Evolutionary conservation across 2,888 invertebrate species (phyloP), one percentile per base, ranked within the genome.

Genomic region (Gerosis bhagava): DNA sequence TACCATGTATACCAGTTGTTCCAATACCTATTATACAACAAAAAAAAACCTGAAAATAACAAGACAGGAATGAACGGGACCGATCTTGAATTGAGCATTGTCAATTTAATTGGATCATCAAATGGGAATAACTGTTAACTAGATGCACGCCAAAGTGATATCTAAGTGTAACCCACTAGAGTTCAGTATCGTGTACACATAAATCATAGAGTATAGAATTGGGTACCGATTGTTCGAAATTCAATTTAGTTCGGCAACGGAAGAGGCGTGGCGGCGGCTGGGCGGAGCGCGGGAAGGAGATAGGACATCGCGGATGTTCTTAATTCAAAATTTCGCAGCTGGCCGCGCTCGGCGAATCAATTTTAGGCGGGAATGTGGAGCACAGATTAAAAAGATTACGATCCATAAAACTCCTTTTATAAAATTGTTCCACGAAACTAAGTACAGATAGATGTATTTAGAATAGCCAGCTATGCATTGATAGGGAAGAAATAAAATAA

Each of bases 201-300:
- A 8, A 7, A 21, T 34, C 34, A 5, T 34, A 36, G 24, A 37
- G 44, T 52, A 50, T 56, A 54, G 39, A 31, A 28, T 11, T 28
- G 11, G 7, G 54, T 59, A 59, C 56, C 60, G 43, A 71, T 65
- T 66, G 67, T 78, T 74, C 71, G 72, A 73, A 74, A 62, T 80
- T 74, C 73, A 73, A 75, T 76, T 76, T 66, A 67, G 66, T 72
- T 69, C 60, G 67, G 65, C 68, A 71, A 67, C 77, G 81, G 82
- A 80, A 77, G 76, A 67, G 87, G 87, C 87, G 87, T 83, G 83
- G 68, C 60, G 42, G 49, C 57, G 59, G 62, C 68, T 76, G 71
- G 84, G 83, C 83, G 83, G 80, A 66, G 69, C 80, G 70, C 70
- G 73, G 73, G 76, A 82, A 75, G 77, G 80, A 84, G 84, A 86